Evolutionary conservation across 2,113 vertebrate genomes (phyloP), one percentile per base, ranked within the genome.

Genomic region (Alces alces): DNA sequence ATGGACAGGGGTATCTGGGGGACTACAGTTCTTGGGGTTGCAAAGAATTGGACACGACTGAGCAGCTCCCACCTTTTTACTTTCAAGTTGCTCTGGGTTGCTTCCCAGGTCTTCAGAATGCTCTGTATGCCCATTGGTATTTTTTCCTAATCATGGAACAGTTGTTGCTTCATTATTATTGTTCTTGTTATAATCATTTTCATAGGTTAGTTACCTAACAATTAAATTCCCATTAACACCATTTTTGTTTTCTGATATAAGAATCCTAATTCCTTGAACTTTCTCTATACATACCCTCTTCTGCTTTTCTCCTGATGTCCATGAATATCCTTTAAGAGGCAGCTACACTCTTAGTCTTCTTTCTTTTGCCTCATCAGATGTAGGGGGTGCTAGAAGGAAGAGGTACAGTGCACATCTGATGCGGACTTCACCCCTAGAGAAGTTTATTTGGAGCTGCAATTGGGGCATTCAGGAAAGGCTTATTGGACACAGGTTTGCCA

Each of bases 401-500:
- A 55, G 15, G 21, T 13, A 13, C 7, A 39, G 78, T 17, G 50
- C 3, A 78, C 47, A 82, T 78, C 82, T 60, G 30, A 84, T 27
- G 39, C n/a, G 28, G 83, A 66, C 28, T 95, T 94, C 88, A 79
- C 76, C 60, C 7, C 64, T 50, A 94, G 66, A 47, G 43, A 89
- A 79, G 39, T 91, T 96, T 86, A 60, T n/a, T 94, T 95, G 39
- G 30, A 45, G 16, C 7, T 79, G 12, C 57, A 95, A 88, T 33
- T 94, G 54, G 52, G 54, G 11, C 61, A 45, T 95, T 78, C 19
- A 61, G 73, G 58, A 98, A 89, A 95, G 50, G 13, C 60, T 95
- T 96, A 73, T 96, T 83, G 70, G 93, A 96, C 70, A 89, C 52
- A 96, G 21, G 70, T 96, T 96, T 95, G 76, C 73, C 54, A 83